Percentiles rank a stretch among this genome's conserved stretches.
Evolutionary conservation across 1,140 invertebrate genomes (phyloP).

Genomic region (Leptopilina clavipes): DNA sequence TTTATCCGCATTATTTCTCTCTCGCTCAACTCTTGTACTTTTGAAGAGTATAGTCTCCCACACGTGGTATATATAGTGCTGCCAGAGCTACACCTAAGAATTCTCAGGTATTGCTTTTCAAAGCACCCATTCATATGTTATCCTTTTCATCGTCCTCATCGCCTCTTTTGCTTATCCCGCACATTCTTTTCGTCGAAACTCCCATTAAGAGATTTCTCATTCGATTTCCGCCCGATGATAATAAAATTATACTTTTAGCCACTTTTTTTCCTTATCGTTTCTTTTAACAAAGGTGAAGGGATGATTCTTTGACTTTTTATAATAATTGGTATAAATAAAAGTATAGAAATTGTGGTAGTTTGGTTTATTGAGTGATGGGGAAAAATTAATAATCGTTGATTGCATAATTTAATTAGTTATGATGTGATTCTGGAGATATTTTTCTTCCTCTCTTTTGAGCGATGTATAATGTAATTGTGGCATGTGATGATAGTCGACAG

Average conservation of each 20-base stretch:
- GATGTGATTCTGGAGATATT: background rate
- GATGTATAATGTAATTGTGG: slow-evolving; percentile 18
- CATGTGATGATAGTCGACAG: slow-evolving; percentile 26
- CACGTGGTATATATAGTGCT: slow-evolving; percentile 10
- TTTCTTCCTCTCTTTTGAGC: background rate
- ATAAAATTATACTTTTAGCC: background rate
- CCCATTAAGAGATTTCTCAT: slow-evolving; percentile 26
- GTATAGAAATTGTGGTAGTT: too few relatives aligned
- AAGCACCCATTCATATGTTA: slow-evolving; percentile 28
- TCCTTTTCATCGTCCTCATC: slow-evolving; percentile 28
- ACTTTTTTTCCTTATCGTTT: too few relatives aligned
- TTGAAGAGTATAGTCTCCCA: background rate
- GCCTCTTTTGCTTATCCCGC: slow-evolving; percentile 23
- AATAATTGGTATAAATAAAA: too few relatives aligned
- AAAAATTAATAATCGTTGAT: background rate
- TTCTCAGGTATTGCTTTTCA: slow-evolving; percentile 35
- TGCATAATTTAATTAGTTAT: background rate
- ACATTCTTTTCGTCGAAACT: slow-evolving; percentile 4
- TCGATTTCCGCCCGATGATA: slow-evolving; percentile 13
- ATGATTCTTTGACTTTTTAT: too few relatives aligned
- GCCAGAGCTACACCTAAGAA: slow-evolving; percentile 22
- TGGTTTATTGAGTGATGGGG: too few relatives aligned
- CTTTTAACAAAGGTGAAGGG: too few relatives aligned
- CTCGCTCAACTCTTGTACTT: background rate
- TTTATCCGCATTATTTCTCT: background rate